Evolutionary conservation across 2,888 invertebrate species (phyloP).

Genomic region (Cheilosia variabilis): DNA sequence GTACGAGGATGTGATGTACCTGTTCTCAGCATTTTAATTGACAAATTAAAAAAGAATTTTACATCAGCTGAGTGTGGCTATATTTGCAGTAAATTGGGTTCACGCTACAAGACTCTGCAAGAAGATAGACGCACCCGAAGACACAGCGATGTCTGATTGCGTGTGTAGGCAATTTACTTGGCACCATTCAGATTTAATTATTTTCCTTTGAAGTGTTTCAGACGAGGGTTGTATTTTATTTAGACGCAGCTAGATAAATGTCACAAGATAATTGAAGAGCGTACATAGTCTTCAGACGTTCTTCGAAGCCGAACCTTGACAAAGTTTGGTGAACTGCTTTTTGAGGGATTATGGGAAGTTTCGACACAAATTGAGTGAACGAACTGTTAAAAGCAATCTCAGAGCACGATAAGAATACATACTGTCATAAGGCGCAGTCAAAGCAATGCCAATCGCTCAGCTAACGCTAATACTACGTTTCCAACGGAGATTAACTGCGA

Average conservation of each 20-base stretch:
- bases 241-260: background rate
- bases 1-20: conserved; percentile 23
- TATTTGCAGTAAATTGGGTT: conserved; percentile 42
- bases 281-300: background rate
- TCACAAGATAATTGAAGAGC: conserved; percentile 10
- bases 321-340: conserved; percentile 17
- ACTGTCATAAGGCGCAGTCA: no score
- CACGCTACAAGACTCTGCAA: conserved; percentile 7
- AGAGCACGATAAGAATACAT: no score
- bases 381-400: no score
- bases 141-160: background rate
- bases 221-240: background rate
- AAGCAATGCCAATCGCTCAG: no score
- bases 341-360: no score
- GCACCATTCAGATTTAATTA: conserved; percentile 63
- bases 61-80: conserved; percentile 16
- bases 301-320: conserved; percentile 32
- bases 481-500: no score
- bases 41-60: conserved; percentile 32
- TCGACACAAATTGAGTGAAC: no score
- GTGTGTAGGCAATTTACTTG: conserved; percentile 58
- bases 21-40: conserved; percentile 59
- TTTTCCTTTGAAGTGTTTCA: conserved; percentile 15
- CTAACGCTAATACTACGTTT: no score
- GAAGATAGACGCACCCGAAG: conserved; percentile 4